phyloP scores from a whole-genome alignment of 2,797 vertebrate species.

The Paramormyrops hopkinsi region DNA sequence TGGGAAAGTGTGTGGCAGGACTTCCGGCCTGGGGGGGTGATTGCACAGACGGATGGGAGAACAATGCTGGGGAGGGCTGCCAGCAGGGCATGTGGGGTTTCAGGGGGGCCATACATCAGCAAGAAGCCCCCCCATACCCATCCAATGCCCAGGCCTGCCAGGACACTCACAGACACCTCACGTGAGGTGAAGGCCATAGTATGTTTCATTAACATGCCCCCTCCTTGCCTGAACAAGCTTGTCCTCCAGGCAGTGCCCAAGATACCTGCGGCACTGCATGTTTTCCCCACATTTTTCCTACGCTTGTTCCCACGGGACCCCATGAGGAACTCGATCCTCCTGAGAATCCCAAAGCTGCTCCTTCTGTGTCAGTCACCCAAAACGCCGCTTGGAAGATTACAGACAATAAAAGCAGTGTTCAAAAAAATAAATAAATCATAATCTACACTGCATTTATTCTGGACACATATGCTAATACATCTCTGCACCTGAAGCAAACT shows the following conservation, averaged over 20 bases:
- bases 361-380: background rate
- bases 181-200: background rate
- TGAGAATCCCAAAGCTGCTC: background rate
- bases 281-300: background rate
- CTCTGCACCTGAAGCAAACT: background rate
- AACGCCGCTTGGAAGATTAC: background rate
- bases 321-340: background rate
- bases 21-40: background rate
- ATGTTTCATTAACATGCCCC: background rate
- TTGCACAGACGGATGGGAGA: background rate
- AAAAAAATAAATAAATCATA: background rate
- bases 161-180: background rate
- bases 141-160: background rate
- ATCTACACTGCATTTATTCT: background rate
- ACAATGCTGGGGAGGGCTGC: background rate
- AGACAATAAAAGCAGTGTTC: background rate
- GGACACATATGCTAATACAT: background rate
- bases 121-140: background rate
- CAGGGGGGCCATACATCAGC: background rate
- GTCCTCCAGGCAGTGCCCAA: background rate
- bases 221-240: background rate
- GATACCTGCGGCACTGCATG: background rate
- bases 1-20: conserved; percentile 7
- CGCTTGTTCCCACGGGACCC: background rate
- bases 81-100: background rate